Conservation (phyloP, 1,140 invertebrate genomes). For the Micrasema longulum region DNA sequence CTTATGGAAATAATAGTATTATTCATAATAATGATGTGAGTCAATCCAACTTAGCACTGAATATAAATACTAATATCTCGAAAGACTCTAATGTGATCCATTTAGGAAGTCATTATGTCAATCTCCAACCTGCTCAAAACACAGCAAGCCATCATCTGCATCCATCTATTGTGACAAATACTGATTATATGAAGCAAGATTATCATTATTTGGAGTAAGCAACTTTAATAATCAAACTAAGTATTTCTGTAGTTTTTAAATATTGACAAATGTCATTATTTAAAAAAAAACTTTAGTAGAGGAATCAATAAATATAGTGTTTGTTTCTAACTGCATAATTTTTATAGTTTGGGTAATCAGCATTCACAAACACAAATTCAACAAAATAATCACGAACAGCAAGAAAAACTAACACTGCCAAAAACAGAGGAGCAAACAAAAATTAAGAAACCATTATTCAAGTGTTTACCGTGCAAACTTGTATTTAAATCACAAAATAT, state of each 20-base stretch:
- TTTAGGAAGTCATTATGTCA: constrained; percentile 38
- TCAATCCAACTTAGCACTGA: constrained; percentile 10
- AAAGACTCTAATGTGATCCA: constrained; percentile 38
- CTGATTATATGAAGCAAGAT: constrained; percentile 20
- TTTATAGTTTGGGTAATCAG: constrained; percentile 29
- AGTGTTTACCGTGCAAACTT: constrained; percentile 36
- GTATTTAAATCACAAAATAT: constrained; percentile 27
- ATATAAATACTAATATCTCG: constrained; percentile 10
- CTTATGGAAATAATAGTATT: constrained; percentile 5
- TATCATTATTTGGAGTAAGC: constrained; percentile 29
- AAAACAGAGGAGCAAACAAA: constrained; percentile 9
- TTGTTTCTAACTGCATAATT: neutral
- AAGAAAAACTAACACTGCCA: constrained; percentile 5
- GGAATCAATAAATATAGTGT: neutral
- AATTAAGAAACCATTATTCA: constrained; percentile 26
- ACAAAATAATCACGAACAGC: neutral
- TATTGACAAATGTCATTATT: neutral
- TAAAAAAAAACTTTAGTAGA: neutral
- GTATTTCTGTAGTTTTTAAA: neutral
- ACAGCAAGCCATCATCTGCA: constrained; percentile 11
- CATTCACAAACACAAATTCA: constrained; percentile 8
- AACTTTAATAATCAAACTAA: neutral
- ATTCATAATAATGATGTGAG: constrained; percentile 5
- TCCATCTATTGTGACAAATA: constrained; percentile 1
- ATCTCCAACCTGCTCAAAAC: constrained; percentile 15